phyloP scores from a whole-genome alignment of 2,888 invertebrate species.

The Synergus gifuensis region DNA sequence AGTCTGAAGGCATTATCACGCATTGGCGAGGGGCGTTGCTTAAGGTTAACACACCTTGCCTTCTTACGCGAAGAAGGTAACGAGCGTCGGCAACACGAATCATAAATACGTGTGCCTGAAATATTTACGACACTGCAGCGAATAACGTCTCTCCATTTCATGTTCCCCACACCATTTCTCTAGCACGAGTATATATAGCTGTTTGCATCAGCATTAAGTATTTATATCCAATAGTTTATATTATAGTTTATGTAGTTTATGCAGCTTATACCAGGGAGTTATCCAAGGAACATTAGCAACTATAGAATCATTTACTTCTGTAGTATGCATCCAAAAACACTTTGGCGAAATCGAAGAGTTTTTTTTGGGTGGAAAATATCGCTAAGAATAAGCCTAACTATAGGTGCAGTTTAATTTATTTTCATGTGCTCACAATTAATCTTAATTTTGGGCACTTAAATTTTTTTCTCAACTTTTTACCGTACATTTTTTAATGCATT shows the following conservation, averaged over 20 bases:
- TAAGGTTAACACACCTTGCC: constrained; percentile 42
- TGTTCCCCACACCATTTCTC: background rate
- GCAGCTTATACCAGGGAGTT: background rate
- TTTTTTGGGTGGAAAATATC: too few species aligned
- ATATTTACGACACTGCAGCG: constrained; percentile 50
- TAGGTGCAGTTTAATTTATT: background rate
- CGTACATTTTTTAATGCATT: background rate
- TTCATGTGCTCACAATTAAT: background rate
- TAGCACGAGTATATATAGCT: background rate
- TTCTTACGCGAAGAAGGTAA: constrained; percentile 50
- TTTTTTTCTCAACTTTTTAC: background rate
- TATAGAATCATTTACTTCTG: background rate
- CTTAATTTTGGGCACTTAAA: background rate
- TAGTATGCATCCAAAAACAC: background rate
- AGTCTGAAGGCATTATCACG: constrained; percentile 63
- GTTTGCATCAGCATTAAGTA: background rate
- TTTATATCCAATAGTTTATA: constrained; percentile 14
- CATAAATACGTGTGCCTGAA: constrained; percentile 49
- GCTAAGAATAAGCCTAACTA: too few species aligned
- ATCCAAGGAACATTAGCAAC: background rate
- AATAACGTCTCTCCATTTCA: constrained; percentile 17
- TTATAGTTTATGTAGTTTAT: background rate
- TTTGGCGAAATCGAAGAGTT: background rate
- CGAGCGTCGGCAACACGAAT: constrained; percentile 54
- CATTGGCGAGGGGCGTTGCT: constrained; percentile 57